Evolutionary conservation across 2,113 vertebrate genomes (phyloP), one percentile per base, ranked within the genome.

Genomic region (Ancistrus triradiatus): DNA sequence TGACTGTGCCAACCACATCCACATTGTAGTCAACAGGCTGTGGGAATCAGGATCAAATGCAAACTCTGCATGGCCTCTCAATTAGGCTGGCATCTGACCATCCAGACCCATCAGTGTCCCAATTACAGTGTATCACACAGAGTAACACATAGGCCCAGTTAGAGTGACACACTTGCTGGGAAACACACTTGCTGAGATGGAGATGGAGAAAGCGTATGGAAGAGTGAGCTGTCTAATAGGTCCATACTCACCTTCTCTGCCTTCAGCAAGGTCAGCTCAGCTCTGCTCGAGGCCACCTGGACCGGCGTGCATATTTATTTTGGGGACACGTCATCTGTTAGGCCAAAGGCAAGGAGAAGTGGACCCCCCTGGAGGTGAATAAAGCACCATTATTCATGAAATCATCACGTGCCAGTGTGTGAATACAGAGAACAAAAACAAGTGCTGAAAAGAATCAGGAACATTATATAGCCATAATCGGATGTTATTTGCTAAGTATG

Each of bases 241-340:
- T 52, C 17, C 9, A 17, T 44, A 44, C 40, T 50, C 37, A 46
- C 38, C 19, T 57, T 53, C 38, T 62, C 43, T 47, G 55, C 65
- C 53, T 8, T 5, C 22, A 51, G 70, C 70, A 73, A 73, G 70
- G 70, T 58, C 61, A 35, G 46, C 46, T 57, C 14, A 35, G 47
- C 22, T 59, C 55, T n/a, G 64, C 65, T 47, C 5, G 46, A 58
- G 31, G 28, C 64, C 59, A 73, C 70, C 70, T 57, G 70, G 51
- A 58, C 40, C 1, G 18, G 18, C 49, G 55, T 64, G 50, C 49
- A 55, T 64, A 55, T 64, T 64, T 64, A 64, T 55, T 55, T 55
- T 53, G 25, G 19, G 33, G 27, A 64, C 7, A 27, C 38, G 27
- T 64, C n/a, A n/a, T n/a, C n/a, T n/a, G n/a, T n/a, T n/a, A n/a